phyloP scores from a whole-genome alignment of 2,113 vertebrate genomes.

The Panthera leo region DNA sequence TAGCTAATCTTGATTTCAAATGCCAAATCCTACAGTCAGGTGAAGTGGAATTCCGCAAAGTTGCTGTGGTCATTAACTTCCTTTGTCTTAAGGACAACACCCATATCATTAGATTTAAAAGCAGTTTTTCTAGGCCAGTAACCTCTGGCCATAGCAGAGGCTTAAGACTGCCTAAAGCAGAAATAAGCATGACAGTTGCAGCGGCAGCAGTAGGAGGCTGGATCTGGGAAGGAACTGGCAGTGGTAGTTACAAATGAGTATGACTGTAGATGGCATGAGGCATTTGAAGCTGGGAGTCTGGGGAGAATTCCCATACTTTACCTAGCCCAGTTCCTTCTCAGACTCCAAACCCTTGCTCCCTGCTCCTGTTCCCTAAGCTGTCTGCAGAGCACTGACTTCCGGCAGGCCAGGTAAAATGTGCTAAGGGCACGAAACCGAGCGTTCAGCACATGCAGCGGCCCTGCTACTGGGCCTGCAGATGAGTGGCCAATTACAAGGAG shows the following conservation, averaged over 20 bases:
- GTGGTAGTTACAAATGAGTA: neutral
- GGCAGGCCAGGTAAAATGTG: neutral
- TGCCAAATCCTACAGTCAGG: neutral
- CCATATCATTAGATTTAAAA: conserved; percentile 40
- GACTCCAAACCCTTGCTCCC: neutral
- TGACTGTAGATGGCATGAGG: neutral
- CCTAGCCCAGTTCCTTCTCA: neutral
- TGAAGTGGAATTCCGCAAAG: conserved; percentile 64
- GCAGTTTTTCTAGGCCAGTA: conserved; percentile 23
- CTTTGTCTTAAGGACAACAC: conserved; percentile 49
- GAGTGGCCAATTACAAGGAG: neutral
- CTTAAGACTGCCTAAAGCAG: neutral
- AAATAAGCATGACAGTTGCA: neutral
- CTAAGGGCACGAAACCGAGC: neutral
- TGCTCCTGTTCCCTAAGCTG: neutral
- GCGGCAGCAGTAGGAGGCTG: neutral
- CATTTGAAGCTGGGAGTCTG: neutral
- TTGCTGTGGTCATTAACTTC: conserved; percentile 55
- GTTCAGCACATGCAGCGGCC: neutral
- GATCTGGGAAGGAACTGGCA: conserved; percentile 11
- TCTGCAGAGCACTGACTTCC: neutral
- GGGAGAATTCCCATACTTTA: neutral
- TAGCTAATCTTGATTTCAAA: conserved; percentile 57
- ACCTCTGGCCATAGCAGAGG: conserved; percentile 20
- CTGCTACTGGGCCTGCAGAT: neutral